phyloP scores from a whole-genome alignment of 35 echinoderm and acorn worm genomes.

The Lytechinus pictus region DNA sequence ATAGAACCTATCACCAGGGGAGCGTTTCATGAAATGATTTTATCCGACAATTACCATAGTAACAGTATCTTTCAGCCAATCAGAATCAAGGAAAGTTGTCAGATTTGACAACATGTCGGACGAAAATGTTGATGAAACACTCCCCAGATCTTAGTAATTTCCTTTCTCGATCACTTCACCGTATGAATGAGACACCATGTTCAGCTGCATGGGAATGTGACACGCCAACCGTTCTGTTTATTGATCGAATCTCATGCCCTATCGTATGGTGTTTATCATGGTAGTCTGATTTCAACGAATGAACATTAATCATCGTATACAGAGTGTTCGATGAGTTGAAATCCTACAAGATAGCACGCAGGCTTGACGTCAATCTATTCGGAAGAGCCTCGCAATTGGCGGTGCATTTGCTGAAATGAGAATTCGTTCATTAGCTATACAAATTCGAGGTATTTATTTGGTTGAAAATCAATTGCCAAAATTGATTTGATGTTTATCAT shows the following conservation, averaged over 20 bases:
- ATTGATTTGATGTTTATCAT: not conserved
- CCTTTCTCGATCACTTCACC: too few species aligned
- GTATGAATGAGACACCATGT: too few species aligned
- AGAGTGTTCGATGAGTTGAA: not conserved
- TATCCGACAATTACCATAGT: too few species aligned
- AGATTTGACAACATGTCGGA: too few species aligned
- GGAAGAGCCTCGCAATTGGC: not conserved
- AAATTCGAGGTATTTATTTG: not conserved
- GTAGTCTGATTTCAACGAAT: not conserved
- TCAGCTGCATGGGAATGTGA: not conserved
- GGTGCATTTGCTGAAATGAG: not conserved
- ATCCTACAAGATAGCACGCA: not conserved
- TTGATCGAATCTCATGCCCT: not conserved
- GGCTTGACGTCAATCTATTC: not conserved
- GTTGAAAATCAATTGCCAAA: not conserved
- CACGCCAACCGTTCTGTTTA: not conserved
- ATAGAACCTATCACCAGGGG: too few species aligned
- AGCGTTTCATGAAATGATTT: too few species aligned
- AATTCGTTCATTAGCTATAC: not conserved
- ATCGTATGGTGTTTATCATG: not conserved
- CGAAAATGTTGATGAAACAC: too few species aligned
- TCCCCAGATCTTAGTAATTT: too few species aligned
- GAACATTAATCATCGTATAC: not conserved
- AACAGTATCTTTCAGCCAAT: too few species aligned
- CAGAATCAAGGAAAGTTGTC: too few species aligned